Evolutionary conservation across 2,113 vertebrate species (phyloP).

Genomic region (Apeltes quadracus): DNA sequence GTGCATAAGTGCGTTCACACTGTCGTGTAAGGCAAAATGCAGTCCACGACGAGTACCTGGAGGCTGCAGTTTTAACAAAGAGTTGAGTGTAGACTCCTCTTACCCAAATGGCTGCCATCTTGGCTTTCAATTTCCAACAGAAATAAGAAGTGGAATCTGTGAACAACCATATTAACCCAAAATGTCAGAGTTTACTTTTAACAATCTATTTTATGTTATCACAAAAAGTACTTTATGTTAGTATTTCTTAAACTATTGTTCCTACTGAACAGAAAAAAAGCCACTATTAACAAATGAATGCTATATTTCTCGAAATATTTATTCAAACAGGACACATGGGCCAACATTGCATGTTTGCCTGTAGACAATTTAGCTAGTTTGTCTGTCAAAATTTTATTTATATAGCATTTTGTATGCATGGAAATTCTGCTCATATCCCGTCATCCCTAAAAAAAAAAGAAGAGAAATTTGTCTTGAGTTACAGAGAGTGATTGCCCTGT

Average conservation of each 20-base stretch:
- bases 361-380: slow-evolving; percentile 58
- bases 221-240: not conserved
- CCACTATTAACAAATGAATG: slow-evolving; percentile 22
- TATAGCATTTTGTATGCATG: slow-evolving; percentile 69
- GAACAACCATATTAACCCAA: not conserved
- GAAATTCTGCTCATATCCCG: slow-evolving; percentile 61
- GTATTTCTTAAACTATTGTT: not conserved
- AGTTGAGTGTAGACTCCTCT: not conserved
- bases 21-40: not conserved
- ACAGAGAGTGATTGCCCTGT: slow-evolving; percentile 69
- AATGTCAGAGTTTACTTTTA: not conserved
- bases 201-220: not conserved
- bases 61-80: not conserved
- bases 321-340: slow-evolving; percentile 73
- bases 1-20: not conserved
- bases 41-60: not conserved
- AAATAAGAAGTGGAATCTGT: not conserved
- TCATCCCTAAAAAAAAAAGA: slow-evolving; percentile 60
- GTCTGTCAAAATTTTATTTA: slow-evolving; percentile 69
- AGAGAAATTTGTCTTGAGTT: slow-evolving; percentile 63
- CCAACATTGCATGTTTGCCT: slow-evolving; percentile 63
- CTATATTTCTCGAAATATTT: slow-evolving; percentile 69
- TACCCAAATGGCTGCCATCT: not conserved
- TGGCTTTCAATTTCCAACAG: not conserved
- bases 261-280: slow-evolving; percentile 34